Percentiles rank a stretch among this genome's conserved stretches.
phyloP scores from a whole-genome alignment of 2,888 invertebrate genomes.

The Schizotus pectinicornis region DNA sequence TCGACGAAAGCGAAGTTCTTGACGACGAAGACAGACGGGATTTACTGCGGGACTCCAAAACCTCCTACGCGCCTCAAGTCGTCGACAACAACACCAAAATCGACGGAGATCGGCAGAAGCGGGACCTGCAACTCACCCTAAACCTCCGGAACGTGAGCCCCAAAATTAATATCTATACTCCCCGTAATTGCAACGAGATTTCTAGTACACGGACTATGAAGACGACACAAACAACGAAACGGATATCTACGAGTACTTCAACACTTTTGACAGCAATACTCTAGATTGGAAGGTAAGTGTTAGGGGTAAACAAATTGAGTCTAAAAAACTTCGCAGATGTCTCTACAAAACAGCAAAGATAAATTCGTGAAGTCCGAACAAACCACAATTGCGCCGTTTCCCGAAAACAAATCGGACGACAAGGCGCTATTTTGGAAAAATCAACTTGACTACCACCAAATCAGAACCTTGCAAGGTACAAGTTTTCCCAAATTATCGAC shows the following conservation, averaged over 20 bases:
- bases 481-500: neutral
- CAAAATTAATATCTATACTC: neutral
- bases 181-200: conserved; percentile 1
- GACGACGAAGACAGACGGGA: conserved; percentile 43
- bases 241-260: conserved; percentile 8
- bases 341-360: conserved; percentile 2
- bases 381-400: neutral
- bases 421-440: conserved; percentile 29
- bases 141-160: conserved; percentile 17
- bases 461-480: conserved; percentile 41
- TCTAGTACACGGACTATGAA: conserved; percentile 21
- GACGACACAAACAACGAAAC: conserved; percentile 9
- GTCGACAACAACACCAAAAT: conserved; percentile 47
- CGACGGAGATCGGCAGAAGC: conserved; percentile 43
- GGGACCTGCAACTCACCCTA: conserved; percentile 8
- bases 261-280: conserved; percentile 4
- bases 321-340: neutral
- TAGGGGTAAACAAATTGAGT: conserved; percentile 4
- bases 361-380: neutral
- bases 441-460: conserved; percentile 30
- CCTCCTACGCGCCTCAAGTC: conserved; percentile 40
- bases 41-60: conserved; percentile 41
- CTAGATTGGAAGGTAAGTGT: conserved; percentile 24
- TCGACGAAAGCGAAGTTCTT: conserved; percentile 40
- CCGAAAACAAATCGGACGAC: conserved; percentile 1